phyloP scores from a whole-genome alignment of 2,888 invertebrate species.

The Papilio protenor region DNA sequence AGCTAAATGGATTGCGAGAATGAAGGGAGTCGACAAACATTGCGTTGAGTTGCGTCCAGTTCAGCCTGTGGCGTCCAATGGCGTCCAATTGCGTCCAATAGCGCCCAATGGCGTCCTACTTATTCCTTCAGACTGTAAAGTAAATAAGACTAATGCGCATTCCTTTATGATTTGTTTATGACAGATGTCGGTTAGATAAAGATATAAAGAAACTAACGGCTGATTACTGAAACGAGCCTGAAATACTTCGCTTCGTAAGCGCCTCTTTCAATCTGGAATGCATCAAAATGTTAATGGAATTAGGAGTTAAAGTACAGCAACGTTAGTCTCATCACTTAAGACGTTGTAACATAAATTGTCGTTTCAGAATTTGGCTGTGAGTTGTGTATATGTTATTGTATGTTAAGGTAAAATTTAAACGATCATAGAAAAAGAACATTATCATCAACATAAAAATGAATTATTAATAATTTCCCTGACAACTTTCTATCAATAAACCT shows the following conservation, averaged over 20 bases:
- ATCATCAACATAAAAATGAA: neutral
- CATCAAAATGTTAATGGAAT: no score
- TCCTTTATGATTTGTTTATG: conserved; percentile 13
- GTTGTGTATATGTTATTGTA: neutral
- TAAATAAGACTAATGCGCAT: conserved; percentile 14
- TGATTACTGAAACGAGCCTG: neutral
- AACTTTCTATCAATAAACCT: conserved; percentile 8
- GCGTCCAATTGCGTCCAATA: neutral
- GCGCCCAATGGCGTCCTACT: conserved; percentile 1
- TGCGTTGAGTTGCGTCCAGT: conserved; percentile 15
- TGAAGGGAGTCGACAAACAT: conserved; percentile 38
- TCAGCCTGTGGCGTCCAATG: neutral
- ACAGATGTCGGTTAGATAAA: conserved; percentile 21
- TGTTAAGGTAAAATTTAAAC: neutral
- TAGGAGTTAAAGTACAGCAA: no score
- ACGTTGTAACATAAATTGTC: no score
- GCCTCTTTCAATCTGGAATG: no score
- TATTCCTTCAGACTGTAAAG: conserved; percentile 28
- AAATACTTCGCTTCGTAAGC: no score
- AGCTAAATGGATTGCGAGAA: conserved; percentile 26
- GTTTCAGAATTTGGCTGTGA: no score
- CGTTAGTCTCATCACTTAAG: no score
- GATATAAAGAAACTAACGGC: neutral
- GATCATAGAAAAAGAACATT: neutral
- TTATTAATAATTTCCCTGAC: neutral